Percentiles rank a stretch among this genome's conserved stretches.
Evolutionary conservation across 2,888 invertebrate species (phyloP).

Genomic region (Leptinotarsa haldemani): DNA sequence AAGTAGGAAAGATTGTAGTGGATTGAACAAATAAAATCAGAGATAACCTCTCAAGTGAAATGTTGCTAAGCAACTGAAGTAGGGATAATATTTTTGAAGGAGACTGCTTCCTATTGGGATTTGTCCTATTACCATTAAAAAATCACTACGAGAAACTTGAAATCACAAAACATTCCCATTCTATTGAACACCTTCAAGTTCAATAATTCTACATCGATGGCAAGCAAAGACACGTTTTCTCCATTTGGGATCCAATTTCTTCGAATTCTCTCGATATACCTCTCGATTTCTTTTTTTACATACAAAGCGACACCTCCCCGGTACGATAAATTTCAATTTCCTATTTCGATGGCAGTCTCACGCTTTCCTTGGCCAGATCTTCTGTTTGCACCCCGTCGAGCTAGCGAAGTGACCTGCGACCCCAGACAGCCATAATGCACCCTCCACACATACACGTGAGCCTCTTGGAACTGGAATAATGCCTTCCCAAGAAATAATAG

Average conservation of each 20-base stretch:
- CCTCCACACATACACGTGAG: conserved; percentile 37
- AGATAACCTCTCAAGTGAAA: too few species aligned
- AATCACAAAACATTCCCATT: neutral
- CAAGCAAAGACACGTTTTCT: neutral
- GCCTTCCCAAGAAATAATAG: conserved; percentile 13
- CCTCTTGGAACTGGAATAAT: conserved; percentile 23
- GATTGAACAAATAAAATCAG: too few species aligned
- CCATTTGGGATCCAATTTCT: neutral
- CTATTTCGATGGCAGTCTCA: conserved; percentile 13
- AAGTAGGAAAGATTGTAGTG: too few species aligned
- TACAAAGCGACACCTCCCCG: conserved; percentile 14
- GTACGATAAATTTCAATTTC: conserved; percentile 18
- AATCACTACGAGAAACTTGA: too few species aligned
- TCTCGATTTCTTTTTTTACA: conserved; percentile 7
- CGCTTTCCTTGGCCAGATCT: conserved; percentile 14
- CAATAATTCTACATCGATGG: neutral
- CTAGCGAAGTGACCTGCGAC: conserved; percentile 45
- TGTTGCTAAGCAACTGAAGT: too few species aligned
- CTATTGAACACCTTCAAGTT: neutral
- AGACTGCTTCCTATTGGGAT: too few species aligned
- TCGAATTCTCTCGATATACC: neutral
- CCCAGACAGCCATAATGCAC: conserved; percentile 35
- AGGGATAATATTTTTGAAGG: too few species aligned
- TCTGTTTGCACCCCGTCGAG: conserved; percentile 46
- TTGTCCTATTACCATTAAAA: too few species aligned